These are phyloP conservation scores for Setipinna tenuifilis DNA, from an alignment of 2,797 vertebrate species.

Conservation along the genomic window DNA sequence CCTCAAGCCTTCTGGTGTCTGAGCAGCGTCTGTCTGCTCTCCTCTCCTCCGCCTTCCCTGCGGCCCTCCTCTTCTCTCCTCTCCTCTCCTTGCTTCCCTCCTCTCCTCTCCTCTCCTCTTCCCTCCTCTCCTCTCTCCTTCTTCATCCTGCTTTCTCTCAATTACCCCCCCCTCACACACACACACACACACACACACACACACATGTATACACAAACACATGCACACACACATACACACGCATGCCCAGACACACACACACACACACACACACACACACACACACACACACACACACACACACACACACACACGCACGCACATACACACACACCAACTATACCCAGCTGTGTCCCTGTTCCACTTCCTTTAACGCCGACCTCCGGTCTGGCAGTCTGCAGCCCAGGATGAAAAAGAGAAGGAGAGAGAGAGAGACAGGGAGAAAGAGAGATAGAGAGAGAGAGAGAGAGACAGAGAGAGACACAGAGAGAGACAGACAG, in stretches of 20 bases:
- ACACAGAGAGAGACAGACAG: constrained; percentile 27
- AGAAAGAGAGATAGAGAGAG: constrained; percentile 23
- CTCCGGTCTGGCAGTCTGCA: constrained; percentile 71
- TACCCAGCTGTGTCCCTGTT: constrained; percentile 80
- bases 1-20: constrained; percentile 86
- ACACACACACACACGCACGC: constrained; percentile 41
- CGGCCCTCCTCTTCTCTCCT: constrained; percentile 64
- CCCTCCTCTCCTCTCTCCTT: not conserved
- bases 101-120: constrained; percentile 24
- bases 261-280: constrained; percentile 38
- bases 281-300: constrained; percentile 42
- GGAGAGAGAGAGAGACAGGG: not conserved
- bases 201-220: constrained; percentile 36
- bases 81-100: constrained; percentile 66
- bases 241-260: constrained; percentile 42
- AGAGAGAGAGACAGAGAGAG: too few relatives aligned
- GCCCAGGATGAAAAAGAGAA: constrained; percentile 48
- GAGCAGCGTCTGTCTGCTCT: constrained; percentile 84
- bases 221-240: constrained; percentile 40
- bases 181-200: constrained; percentile 59
- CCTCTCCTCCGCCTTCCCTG: constrained; percentile 77
- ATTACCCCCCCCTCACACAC: constrained; percentile 68
- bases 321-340: constrained; percentile 65
- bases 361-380: constrained; percentile 77
- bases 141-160: constrained; percentile 77